phyloP scores from a whole-genome alignment of 2,113 vertebrate genomes.

The Turnix velox region DNA sequence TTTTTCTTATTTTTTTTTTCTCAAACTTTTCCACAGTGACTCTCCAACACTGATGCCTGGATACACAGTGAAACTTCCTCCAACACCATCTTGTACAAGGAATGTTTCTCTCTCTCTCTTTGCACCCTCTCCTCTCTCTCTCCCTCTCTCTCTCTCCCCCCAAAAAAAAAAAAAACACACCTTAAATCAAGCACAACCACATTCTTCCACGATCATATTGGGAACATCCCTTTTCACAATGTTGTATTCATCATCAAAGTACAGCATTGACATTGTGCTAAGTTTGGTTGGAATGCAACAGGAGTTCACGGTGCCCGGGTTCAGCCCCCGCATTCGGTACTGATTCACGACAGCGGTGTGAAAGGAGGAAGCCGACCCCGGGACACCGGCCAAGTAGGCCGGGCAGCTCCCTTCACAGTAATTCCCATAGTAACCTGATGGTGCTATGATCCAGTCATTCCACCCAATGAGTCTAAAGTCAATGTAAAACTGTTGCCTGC shows the following conservation, averaged over 20 bases:
- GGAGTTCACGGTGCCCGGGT: slow-evolving; percentile 94
- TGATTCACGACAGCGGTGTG: slow-evolving; percentile 98
- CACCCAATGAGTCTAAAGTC: slow-evolving; percentile 98
- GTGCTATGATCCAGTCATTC: slow-evolving; percentile 99
- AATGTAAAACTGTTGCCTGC: slow-evolving; percentile 98
- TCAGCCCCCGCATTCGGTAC: slow-evolving; percentile 97
- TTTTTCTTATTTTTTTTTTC: background rate
- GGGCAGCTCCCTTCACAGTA: slow-evolving; percentile 99
- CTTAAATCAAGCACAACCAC: slow-evolving; percentile 90
- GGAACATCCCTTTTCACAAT: slow-evolving; percentile 98
- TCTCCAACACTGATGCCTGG: slow-evolving; percentile 59
- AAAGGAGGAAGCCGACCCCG: slow-evolving; percentile 95
- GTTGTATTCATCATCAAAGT: slow-evolving; percentile 99
- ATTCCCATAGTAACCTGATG: slow-evolving; percentile 96
- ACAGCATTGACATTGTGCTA: slow-evolving; percentile 99
- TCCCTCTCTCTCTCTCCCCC: background rate
- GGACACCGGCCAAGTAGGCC: slow-evolving; percentile 95
- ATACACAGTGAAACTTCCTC: slow-evolving; percentile 65
- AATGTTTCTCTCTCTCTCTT: slow-evolving; percentile 38
- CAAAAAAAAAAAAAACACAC: slow-evolving; percentile 29
- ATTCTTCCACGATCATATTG: slow-evolving; percentile 99
- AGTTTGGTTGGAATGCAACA: slow-evolving; percentile 99
- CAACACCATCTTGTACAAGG: slow-evolving; percentile 57
- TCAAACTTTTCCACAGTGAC: slow-evolving; percentile 50
- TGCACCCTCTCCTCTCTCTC: background rate